A percentile compares a stretch with the other conserved stretches of the same genome.
Evolutionary conservation across 2,888 invertebrate genomes (phyloP).

Genomic region (Eristalinus sepulchralis): DNA sequence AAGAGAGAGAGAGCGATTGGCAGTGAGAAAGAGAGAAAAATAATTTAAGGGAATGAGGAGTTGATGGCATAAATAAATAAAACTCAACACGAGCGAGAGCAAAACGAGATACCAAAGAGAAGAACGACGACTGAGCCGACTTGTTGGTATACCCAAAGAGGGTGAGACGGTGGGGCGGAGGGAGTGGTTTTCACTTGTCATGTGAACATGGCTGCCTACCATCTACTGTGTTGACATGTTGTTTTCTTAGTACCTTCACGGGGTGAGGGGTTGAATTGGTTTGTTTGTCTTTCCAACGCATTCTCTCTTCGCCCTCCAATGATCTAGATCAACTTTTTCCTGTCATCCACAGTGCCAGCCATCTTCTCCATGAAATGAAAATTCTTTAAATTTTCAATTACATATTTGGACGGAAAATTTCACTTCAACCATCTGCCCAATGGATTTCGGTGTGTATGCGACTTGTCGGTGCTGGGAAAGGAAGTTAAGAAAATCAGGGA

Average conservation of each 20-base stretch:
- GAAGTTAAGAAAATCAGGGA: constrained; percentile 13
- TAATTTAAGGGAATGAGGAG: neutral
- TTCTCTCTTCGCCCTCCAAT: neutral
- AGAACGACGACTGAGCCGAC: neutral
- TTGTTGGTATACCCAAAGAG: constrained; percentile 5
- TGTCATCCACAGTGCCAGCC: neutral
- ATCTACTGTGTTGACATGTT: neutral
- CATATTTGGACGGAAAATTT: neutral
- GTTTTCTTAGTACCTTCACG: neutral
- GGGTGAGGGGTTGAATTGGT: neutral
- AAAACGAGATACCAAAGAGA: neutral
- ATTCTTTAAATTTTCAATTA: constrained; percentile 15
- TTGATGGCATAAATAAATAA: constrained; percentile 29
- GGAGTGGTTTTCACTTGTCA: constrained; percentile 48
- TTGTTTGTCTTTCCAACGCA: constrained; percentile 23
- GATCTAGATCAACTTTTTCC: constrained; percentile 7
- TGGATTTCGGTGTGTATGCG: neutral
- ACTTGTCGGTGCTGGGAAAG: neutral
- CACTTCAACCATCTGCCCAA: neutral
- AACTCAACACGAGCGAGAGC: constrained; percentile 24
- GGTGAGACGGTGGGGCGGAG: neutral
- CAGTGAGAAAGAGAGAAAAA: neutral
- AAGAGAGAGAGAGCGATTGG: neutral
- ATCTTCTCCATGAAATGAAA: neutral
- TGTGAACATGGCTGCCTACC: constrained; percentile 24